Evolutionary conservation across 2,797 vertebrate genomes (phyloP).

Genomic region (Ctenopoma kingsleyae): DNA sequence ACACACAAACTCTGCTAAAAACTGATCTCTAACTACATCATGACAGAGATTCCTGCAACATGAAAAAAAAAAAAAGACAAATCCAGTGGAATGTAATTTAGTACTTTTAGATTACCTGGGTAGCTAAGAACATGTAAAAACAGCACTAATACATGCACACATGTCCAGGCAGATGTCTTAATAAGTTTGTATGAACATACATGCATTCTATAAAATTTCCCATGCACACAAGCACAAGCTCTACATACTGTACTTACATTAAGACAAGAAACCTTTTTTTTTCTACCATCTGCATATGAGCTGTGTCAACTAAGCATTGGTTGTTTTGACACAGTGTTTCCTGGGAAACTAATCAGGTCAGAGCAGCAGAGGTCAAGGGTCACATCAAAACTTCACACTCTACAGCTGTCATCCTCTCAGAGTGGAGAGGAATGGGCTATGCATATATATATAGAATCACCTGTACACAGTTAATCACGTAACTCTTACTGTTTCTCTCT

Average conservation of each 20-base stretch:
- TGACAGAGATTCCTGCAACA: slow-evolving; percentile 31
- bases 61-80: slow-evolving; percentile 29
- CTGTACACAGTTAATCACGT: slow-evolving; percentile 25
- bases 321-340: slow-evolving; percentile 68
- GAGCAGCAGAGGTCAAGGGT: slow-evolving; percentile 61
- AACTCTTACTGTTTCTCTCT: slow-evolving; percentile 47
- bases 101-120: slow-evolving; percentile 20
- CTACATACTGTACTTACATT: not conserved
- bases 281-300: slow-evolving; percentile 37
- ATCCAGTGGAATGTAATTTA: slow-evolving; percentile 23
- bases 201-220: slow-evolving; percentile 4
- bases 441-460: slow-evolving; percentile 30
- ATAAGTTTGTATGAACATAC: not conserved
- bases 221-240: not conserved
- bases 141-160: not conserved
- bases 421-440: slow-evolving; percentile 39
- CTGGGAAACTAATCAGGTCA: slow-evolving; percentile 66
- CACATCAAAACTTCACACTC: slow-evolving; percentile 56
- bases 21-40: slow-evolving; percentile 6
- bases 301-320: slow-evolving; percentile 36
- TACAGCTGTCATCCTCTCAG: slow-evolving; percentile 64
- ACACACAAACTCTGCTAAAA: slow-evolving; percentile 42
- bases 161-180: slow-evolving; percentile 16
- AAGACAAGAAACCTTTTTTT: slow-evolving; percentile 5
- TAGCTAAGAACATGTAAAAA: slow-evolving; percentile 20